These are phyloP conservation scores for Antheraea yamamai DNA, from an alignment of 2,888 invertebrate genomes.

Conservation along the genomic window DNA sequence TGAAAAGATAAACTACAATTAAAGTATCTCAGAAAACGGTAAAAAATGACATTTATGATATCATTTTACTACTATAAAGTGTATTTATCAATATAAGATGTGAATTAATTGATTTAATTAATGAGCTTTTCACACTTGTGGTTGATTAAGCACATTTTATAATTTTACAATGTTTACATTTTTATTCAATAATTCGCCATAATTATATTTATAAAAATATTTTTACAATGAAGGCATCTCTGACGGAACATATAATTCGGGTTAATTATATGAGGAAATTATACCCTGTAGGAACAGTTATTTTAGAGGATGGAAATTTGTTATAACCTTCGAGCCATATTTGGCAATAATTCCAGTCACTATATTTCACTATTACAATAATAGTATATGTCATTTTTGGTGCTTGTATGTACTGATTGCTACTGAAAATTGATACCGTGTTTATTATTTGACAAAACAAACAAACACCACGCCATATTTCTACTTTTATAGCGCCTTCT, in stretches of 20 bases:
- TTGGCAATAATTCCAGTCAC: background rate
- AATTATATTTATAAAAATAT: background rate
- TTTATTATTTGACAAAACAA: background rate
- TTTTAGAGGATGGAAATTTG: background rate
- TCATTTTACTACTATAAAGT: background rate
- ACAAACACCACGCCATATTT: background rate
- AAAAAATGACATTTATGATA: background rate
- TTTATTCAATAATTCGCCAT: background rate
- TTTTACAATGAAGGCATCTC: constrained; percentile 34
- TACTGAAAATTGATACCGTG: background rate
- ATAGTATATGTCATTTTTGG: background rate
- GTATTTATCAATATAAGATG: background rate
- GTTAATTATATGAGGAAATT: constrained; percentile 7
- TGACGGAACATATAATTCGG: constrained; percentile 34
- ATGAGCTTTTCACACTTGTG: background rate
- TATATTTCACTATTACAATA: background rate
- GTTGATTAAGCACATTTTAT: background rate
- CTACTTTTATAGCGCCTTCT: background rate
- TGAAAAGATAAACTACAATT: too few species aligned
- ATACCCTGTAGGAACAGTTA: constrained; percentile 19
- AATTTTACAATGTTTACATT: background rate
- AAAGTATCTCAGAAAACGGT: too few species aligned
- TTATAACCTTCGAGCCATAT: background rate
- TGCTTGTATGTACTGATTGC: background rate
- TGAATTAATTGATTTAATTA: background rate